Evolutionary conservation across 2,888 invertebrate species (phyloP).

Genomic region (Rhodophaea formosa): DNA sequence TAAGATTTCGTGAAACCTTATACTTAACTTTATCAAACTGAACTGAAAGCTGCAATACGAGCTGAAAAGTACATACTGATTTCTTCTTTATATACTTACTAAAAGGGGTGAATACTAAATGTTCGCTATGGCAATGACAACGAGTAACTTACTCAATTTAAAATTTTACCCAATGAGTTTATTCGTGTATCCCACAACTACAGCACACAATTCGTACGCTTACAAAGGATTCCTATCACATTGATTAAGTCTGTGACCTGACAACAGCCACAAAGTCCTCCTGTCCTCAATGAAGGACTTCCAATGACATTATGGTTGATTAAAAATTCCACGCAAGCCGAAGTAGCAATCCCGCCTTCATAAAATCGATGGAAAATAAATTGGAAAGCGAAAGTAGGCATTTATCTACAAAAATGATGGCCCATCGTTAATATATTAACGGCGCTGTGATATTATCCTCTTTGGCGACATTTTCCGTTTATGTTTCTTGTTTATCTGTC

Average conservation of each 20-base stretch:
- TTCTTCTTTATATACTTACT: too few species aligned
- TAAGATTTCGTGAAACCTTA: too few species aligned
- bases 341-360: background rate
- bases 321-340: conserved; percentile 11
- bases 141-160: too few species aligned
- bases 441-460: background rate
- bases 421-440: background rate
- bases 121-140: too few species aligned
- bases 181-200: background rate
- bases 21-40: too few species aligned
- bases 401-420: background rate
- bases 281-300: background rate
- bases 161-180: background rate
- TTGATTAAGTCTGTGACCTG: background rate
- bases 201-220: background rate
- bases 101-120: too few species aligned
- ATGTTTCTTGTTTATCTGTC: background rate
- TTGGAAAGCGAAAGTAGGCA: conserved; percentile 1
- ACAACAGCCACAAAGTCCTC: background rate
- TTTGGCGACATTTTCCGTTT: background rate
- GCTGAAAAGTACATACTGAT: too few species aligned
- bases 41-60: too few species aligned
- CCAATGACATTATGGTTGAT: background rate
- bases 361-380: background rate
- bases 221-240: background rate